Evolutionary conservation across 2,113 vertebrate genomes (phyloP).

Genomic region (Pollachius pollachius): DNA sequence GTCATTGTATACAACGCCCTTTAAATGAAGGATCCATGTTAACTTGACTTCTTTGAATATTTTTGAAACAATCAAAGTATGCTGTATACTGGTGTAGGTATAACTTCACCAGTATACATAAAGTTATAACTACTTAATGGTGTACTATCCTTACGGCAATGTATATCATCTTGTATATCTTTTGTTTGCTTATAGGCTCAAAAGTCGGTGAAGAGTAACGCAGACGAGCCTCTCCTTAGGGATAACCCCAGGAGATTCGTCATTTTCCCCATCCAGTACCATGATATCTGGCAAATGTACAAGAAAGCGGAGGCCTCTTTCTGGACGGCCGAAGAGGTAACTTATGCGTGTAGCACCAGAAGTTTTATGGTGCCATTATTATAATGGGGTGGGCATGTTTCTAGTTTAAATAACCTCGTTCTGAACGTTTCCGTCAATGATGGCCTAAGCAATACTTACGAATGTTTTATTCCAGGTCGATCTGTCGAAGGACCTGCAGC

Average conservation of each 20-base stretch:
- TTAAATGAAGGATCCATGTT: not conserved
- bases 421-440: no score
- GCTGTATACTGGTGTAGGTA: no score
- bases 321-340: slow-evolving; percentile 96
- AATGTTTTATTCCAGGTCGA: slow-evolving; percentile 79
- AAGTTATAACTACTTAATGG: no score
- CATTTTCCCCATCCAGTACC: slow-evolving; percentile 93
- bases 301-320: slow-evolving; percentile 98
- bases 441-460: not conserved
- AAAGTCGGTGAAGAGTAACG: slow-evolving; percentile 9
- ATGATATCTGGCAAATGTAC: slow-evolving; percentile 99
- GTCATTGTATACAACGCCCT: no score
- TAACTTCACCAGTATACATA: no score
- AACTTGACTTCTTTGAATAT: no score
- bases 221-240: slow-evolving; percentile 86
- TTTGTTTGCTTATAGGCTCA: slow-evolving; percentile 34
- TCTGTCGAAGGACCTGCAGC: slow-evolving; percentile 90
- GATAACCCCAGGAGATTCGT: slow-evolving; percentile 92
- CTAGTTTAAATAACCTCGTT: no score
- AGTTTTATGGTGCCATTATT: no score
- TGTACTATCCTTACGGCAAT: no score
- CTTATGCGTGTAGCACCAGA: no score
- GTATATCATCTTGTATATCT: no score
- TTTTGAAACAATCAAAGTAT: not conserved
- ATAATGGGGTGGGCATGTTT: slow-evolving; percentile 79